phyloP scores from a whole-genome alignment of 2,797 vertebrate species.

The Sebastes oblongus region DNA sequence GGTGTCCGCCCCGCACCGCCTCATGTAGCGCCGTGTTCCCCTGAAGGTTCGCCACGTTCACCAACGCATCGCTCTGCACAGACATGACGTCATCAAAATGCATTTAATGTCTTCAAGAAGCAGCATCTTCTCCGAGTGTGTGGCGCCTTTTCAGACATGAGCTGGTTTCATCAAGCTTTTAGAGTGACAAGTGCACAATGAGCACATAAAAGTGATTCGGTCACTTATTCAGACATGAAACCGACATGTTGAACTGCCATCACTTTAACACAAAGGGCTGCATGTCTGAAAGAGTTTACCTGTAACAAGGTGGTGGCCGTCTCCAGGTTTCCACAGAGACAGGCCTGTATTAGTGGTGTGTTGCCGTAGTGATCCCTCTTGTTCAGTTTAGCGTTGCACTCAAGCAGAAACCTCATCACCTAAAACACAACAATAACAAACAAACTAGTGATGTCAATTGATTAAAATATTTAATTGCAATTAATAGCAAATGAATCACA shows the following conservation, averaged over 20 bases:
- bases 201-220: no score
- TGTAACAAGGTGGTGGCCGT: conserved; percentile 82
- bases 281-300: conserved; percentile 70
- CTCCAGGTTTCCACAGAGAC: conserved; percentile 86
- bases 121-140: neutral
- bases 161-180: no score
- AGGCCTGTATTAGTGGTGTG: conserved; percentile 91
- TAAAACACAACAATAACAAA: conserved; percentile 53
- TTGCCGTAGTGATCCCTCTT: conserved; percentile 93
- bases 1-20: conserved; percentile 82
- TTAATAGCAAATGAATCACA: no score
- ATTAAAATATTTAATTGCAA: no score
- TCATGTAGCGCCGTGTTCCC: conserved; percentile 93
- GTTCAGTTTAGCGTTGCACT: conserved; percentile 90
- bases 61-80: conserved; percentile 84
- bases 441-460: no score
- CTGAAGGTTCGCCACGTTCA: conserved; percentile 85
- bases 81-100: neutral
- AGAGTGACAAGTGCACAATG: no score
- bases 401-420: conserved; percentile 89
- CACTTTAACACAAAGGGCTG: no score
- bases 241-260: no score
- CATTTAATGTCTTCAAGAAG: neutral
- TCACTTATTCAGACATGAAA: no score
- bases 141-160: no score